Evolutionary conservation across 2,113 vertebrate genomes (phyloP).

Genomic region (Heterotis niloticus): DNA sequence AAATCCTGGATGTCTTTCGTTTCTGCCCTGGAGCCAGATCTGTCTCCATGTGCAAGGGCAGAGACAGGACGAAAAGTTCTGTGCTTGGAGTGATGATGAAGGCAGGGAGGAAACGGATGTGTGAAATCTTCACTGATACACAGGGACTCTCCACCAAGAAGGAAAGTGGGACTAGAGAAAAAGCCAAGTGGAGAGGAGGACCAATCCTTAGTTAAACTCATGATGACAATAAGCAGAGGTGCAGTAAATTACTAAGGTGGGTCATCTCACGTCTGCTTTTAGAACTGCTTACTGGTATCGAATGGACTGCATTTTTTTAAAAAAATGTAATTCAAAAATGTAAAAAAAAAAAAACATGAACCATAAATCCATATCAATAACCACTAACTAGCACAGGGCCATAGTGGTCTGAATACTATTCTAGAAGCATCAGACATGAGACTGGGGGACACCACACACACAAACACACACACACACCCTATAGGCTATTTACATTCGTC

Average conservation of each 20-base stretch:
- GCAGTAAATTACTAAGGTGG: conserved; percentile 33
- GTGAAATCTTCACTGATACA: conserved; percentile 49
- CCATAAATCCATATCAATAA: no score
- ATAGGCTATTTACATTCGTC: no score
- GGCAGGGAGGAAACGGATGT: conserved; percentile 23
- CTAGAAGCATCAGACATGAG: neutral
- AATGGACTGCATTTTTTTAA: conserved; percentile 49
- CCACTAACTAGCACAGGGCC: no score
- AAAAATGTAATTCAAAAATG: conserved; percentile 46
- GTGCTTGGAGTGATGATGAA: neutral
- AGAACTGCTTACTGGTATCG: conserved; percentile 43
- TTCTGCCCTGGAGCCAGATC: neutral
- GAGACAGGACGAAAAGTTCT: neutral
- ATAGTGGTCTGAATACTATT: no score
- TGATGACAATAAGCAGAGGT: conserved; percentile 50
- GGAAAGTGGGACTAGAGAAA: conserved; percentile 33
- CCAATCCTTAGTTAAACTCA: conserved; percentile 26
- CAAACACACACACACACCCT: neutral
- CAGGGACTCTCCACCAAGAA: conserved; percentile 38
- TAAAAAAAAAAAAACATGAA: no score
- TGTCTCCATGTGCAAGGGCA: neutral
- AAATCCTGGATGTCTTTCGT: neutral
- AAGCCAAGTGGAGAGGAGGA: conserved; percentile 32
- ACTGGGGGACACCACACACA: neutral
- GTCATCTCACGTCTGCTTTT: conserved; percentile 42